phyloP scores from a whole-genome alignment of 2,797 vertebrate species.

The Lycodopsis pacificus region DNA sequence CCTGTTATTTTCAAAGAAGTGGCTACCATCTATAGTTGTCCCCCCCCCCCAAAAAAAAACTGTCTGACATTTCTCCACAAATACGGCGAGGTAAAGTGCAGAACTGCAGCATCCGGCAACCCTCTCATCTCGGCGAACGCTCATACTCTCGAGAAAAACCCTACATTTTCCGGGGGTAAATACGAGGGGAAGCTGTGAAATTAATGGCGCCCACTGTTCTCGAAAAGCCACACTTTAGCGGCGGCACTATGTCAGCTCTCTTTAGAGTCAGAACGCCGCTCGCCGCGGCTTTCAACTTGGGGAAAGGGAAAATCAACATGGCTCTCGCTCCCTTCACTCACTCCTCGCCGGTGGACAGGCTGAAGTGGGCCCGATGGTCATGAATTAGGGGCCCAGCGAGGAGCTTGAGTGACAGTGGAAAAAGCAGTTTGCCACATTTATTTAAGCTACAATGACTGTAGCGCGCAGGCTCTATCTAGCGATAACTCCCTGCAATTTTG shows the following conservation, averaged over 20 bases:
- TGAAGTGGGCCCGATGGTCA: slow-evolving; percentile 71
- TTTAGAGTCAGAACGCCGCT: slow-evolving; percentile 67
- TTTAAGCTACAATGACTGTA: slow-evolving; percentile 51
- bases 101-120: slow-evolving; percentile 22
- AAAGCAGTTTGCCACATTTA: slow-evolving; percentile 70
- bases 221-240: slow-evolving; percentile 69
- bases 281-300: slow-evolving; percentile 61
- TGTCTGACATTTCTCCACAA: slow-evolving; percentile 50
- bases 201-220: slow-evolving; percentile 73
- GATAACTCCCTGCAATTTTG: slow-evolving; percentile 71
- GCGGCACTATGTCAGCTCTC: slow-evolving; percentile 74
- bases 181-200: slow-evolving; percentile 66
- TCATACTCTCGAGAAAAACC: slow-evolving; percentile 30
- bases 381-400: slow-evolving; percentile 69
- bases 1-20: slow-evolving; percentile 36
- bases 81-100: slow-evolving; percentile 33
- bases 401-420: slow-evolving; percentile 62
- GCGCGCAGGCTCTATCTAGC: slow-evolving; percentile 34
- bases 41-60: neutral
- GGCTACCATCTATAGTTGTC: slow-evolving; percentile 20
- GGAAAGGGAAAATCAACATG: slow-evolving; percentile 55
- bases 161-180: slow-evolving; percentile 58
- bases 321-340: slow-evolving; percentile 37
- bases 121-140: slow-evolving; percentile 14
- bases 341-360: slow-evolving; percentile 41